A percentile compares a stretch with the other conserved stretches of the same genome.
Evolutionary conservation across 2,888 invertebrate genomes (phyloP).

Genomic region (Hirtodrosophila histrioides): DNA sequence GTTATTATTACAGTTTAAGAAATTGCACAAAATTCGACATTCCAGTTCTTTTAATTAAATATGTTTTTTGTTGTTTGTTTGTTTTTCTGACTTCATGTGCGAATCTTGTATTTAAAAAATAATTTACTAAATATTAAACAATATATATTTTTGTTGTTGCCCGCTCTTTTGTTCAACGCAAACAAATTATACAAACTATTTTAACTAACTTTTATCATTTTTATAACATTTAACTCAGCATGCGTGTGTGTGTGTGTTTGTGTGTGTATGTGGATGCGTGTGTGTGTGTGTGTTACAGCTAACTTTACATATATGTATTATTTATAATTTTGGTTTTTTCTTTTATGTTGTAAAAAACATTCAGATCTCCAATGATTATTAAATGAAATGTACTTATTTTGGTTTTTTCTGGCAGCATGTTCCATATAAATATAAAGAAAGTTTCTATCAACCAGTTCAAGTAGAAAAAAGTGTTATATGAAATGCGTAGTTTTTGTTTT

Average conservation of each 20-base stretch:
- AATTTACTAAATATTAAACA: conserved; percentile 68
- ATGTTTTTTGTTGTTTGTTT: conserved; percentile 2
- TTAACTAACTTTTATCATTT: conserved; percentile 1
- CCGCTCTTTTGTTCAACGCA: conserved; percentile 34
- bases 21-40: too few relatives aligned
- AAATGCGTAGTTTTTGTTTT: conserved; percentile 29
- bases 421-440: conserved; percentile 31
- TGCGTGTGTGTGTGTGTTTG: conserved; percentile 34
- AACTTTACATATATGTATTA: conserved; percentile 37
- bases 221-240: conserved; percentile 43
- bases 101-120: conserved; percentile 47
- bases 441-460: conserved; percentile 30
- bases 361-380: conserved; percentile 70
- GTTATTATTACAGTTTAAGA: too few relatives aligned
- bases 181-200: conserved; percentile 38
- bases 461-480: conserved; percentile 42
- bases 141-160: conserved; percentile 19
- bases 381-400: conserved; percentile 51
- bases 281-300: conserved; percentile 36
- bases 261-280: conserved; percentile 41
- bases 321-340: conserved; percentile 17
- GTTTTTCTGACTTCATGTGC: conserved; percentile 37
- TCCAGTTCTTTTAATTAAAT: conserved; percentile 9
- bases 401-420: conserved; percentile 59
- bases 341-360: conserved; percentile 66